These are phyloP conservation scores for Tetheella fluctuosa DNA, from an alignment of 2,888 invertebrate genomes.

Conservation along the genomic window DNA sequence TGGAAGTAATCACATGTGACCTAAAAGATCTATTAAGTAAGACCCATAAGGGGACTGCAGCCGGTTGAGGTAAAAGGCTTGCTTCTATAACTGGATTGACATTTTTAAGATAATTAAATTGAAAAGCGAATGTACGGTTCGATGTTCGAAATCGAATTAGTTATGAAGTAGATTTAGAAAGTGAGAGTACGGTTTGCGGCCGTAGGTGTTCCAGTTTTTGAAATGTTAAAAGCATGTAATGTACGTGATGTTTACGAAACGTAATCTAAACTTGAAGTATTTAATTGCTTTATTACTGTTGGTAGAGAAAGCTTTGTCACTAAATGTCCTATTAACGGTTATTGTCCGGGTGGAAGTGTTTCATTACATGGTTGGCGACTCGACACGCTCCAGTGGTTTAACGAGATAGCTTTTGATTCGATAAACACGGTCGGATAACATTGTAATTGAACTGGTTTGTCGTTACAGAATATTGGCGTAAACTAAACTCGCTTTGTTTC, in stretches of 20 bases:
- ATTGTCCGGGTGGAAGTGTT: slow-evolving; percentile 78
- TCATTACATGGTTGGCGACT: slow-evolving; percentile 74
- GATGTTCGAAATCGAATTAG: slow-evolving; percentile 35
- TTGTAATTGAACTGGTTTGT: slow-evolving; percentile 40
- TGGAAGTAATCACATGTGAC: slow-evolving; percentile 13
- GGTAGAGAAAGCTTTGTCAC: slow-evolving; percentile 68
- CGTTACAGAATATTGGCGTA: slow-evolving; percentile 46
- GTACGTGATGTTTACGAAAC: neutral
- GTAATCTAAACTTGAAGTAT: slow-evolving; percentile 10
- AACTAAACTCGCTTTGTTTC: slow-evolving; percentile 25
- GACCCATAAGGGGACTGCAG: slow-evolving; percentile 32
- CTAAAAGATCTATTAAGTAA: slow-evolving; percentile 23
- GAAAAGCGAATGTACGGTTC: slow-evolving; percentile 38
- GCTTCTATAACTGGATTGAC: slow-evolving; percentile 54
- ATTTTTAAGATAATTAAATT: slow-evolving; percentile 31
- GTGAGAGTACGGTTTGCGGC: slow-evolving; percentile 50
- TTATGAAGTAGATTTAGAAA: slow-evolving; percentile 49
- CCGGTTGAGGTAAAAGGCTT: slow-evolving; percentile 39
- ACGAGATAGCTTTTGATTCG: slow-evolving; percentile 65
- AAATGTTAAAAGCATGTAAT: slow-evolving; percentile 15
- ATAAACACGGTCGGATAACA: slow-evolving; percentile 54
- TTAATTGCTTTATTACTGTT: slow-evolving; percentile 60
- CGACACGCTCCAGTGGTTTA: slow-evolving; percentile 69
- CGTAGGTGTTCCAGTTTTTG: slow-evolving; percentile 12
- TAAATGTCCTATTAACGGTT: slow-evolving; percentile 75